phyloP scores from a whole-genome alignment of 1,140 invertebrate genomes.

The Leptinotarsa lineolata region DNA sequence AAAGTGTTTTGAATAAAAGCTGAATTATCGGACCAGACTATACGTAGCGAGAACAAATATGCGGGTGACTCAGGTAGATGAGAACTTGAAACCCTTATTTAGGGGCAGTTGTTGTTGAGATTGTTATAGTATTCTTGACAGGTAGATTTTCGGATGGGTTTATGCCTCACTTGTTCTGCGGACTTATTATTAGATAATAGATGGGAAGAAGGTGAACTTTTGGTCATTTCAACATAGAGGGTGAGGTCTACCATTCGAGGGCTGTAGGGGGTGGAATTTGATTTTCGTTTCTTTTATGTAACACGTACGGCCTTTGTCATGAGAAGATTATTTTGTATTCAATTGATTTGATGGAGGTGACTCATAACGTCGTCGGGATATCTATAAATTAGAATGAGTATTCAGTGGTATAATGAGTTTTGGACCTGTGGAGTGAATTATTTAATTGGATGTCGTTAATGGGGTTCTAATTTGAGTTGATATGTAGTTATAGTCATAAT shows the following conservation, averaged over 20 bases:
- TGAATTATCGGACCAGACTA: slow-evolving; percentile 8
- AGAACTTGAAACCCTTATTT: slow-evolving; percentile 45
- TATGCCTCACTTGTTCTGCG: slow-evolving; percentile 47
- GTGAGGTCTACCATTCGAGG: slow-evolving; percentile 38
- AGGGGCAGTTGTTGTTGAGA: slow-evolving; percentile 38
- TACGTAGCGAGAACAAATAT: slow-evolving; percentile 26
- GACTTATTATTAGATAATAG: slow-evolving; percentile 50
- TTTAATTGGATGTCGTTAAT: too few species aligned
- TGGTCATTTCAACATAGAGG: slow-evolving; percentile 31
- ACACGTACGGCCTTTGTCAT: slow-evolving; percentile 19
- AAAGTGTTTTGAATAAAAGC: too few species aligned
- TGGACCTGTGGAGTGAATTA: neutral
- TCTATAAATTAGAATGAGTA: neutral
- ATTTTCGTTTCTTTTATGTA: slow-evolving; percentile 31
- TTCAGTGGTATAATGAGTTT: neutral
- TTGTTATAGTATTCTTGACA: slow-evolving; percentile 43
- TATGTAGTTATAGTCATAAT: too few species aligned
- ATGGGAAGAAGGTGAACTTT: slow-evolving; percentile 35
- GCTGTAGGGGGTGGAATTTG: slow-evolving; percentile 31
- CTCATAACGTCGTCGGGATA: neutral
- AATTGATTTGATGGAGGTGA: slow-evolving; percentile 6
- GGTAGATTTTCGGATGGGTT: slow-evolving; percentile 42
- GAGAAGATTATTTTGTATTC: slow-evolving; percentile 23
- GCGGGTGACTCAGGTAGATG: slow-evolving; percentile 41
- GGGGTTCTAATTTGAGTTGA: too few species aligned